A percentile compares a stretch with the other conserved stretches of the same genome.
Evolutionary conservation across 2,797 vertebrate species (phyloP).

Genomic region (Cheirogaleus major): DNA sequence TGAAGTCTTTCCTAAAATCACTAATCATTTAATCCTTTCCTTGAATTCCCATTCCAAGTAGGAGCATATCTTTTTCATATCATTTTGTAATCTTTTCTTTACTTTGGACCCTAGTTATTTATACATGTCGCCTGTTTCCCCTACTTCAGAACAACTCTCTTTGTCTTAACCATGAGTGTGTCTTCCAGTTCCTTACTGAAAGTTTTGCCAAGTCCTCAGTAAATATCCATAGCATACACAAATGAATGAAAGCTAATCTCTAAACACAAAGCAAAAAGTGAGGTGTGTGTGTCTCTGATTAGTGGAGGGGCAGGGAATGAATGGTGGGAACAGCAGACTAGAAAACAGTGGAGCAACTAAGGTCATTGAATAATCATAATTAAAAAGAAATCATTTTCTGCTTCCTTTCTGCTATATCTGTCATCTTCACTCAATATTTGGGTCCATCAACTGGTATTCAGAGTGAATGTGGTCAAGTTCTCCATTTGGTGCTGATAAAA

Average conservation of each 20-base stretch:
- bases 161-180: neutral
- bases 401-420: neutral
- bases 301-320: neutral
- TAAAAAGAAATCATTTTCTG: neutral
- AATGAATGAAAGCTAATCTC: neutral
- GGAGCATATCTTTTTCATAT: neutral
- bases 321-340: neutral
- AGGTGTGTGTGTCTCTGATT: neutral
- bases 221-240: neutral
- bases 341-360: neutral
- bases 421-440: neutral
- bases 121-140: rapidly evolving
- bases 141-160: neutral
- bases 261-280: neutral
- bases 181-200: neutral
- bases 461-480: neutral
- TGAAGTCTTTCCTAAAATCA: neutral
- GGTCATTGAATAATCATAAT: neutral
- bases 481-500: neutral
- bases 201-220: neutral
- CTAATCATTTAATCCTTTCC: neutral
- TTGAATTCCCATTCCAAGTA: neutral
- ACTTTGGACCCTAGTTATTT: neutral
- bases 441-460: neutral
- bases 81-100: neutral